Evolutionary conservation across 2,113 vertebrate species (phyloP).

Genomic region (Falco punctatus): DNA sequence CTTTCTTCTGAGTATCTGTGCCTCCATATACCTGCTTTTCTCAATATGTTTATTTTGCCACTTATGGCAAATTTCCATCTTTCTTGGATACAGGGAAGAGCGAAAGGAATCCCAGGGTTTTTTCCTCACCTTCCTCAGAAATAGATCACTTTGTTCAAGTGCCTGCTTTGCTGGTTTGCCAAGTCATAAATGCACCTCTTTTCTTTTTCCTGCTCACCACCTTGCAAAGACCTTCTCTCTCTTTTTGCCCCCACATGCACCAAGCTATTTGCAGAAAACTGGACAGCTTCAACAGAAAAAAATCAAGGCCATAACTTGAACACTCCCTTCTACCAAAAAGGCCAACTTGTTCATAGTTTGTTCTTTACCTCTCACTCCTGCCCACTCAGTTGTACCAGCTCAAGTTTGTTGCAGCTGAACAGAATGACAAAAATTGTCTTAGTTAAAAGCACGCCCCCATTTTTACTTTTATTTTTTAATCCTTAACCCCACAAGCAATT

Average conservation of each 20-base stretch:
- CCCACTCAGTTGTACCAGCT: background rate
- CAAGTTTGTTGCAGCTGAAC: background rate
- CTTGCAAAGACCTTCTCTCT: background rate
- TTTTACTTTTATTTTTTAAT: background rate
- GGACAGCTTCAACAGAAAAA: background rate
- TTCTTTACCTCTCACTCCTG: slow-evolving; percentile 23
- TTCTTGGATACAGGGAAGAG: background rate
- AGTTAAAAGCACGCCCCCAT: background rate
- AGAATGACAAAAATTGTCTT: background rate
- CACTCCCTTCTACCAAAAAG: background rate
- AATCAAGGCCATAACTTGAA: background rate
- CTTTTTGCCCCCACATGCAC: background rate
- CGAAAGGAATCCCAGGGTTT: background rate
- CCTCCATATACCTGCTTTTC: background rate
- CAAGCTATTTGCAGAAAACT: background rate
- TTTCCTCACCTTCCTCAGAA: background rate
- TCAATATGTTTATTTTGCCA: background rate
- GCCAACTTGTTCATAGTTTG: background rate
- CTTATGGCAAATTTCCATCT: background rate
- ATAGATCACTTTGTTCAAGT: background rate
- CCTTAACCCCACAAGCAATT: background rate
- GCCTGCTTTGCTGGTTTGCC: background rate
- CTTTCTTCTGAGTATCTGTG: background rate
- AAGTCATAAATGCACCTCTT: background rate
- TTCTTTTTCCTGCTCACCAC: background rate